Evolutionary conservation across 2,113 vertebrate species (phyloP).

Genomic region (Speoplatyrhinus poulsoni): DNA sequence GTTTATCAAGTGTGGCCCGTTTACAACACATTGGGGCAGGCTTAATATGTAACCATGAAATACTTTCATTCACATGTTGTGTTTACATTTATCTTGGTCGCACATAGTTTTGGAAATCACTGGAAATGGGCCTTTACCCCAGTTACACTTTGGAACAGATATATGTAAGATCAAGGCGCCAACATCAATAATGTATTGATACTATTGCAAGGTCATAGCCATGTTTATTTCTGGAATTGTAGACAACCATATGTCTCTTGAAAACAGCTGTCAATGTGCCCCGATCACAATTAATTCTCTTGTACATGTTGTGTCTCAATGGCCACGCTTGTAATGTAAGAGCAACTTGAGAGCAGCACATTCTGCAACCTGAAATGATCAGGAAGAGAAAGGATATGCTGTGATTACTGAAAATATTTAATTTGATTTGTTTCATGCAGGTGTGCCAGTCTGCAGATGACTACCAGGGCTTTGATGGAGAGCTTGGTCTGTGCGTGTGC

Average conservation of each 20-base stretch:
- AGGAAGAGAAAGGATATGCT: background rate
- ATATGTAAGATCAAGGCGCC: background rate
- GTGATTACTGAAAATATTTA: background rate
- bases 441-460: conserved; percentile 79
- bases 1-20: conserved; percentile 30
- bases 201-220: background rate
- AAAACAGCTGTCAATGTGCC: too few relatives aligned
- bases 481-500: conserved; percentile 86
- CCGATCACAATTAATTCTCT: too few relatives aligned
- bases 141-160: conserved; percentile 3
- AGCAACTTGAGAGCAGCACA: background rate
- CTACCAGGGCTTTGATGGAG: conserved; percentile 79
- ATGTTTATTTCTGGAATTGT: background rate
- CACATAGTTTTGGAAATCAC: background rate
- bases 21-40: conserved; percentile 7
- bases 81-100: conserved; percentile 13
- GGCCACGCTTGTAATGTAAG: too few relatives aligned
- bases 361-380: too few relatives aligned
- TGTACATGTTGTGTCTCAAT: too few relatives aligned
- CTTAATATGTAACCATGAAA: conserved; percentile 46
- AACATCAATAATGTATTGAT: background rate
- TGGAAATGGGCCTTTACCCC: conserved; percentile 33
- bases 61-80: conserved; percentile 16
- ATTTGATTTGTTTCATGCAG: conserved; percentile 58
- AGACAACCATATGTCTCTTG: background rate